Conservation (phyloP, 30 jellyfish, hydroid and myxozoan species). For the Aurelia aurita region DNA sequence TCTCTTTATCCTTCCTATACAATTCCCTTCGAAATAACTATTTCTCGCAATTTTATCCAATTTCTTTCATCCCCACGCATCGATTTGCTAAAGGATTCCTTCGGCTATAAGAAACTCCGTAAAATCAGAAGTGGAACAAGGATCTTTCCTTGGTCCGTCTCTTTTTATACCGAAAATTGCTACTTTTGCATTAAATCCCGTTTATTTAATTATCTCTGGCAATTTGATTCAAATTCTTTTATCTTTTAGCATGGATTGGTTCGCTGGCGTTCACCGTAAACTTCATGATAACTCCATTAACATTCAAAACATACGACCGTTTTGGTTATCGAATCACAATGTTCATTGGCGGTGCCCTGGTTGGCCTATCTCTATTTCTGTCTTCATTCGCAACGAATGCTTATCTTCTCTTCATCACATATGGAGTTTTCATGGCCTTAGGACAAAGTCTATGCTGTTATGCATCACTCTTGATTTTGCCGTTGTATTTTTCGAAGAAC, state of each 20-base stretch:
- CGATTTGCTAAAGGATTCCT: too few relatives aligned
- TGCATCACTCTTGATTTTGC: conserved; percentile 68
- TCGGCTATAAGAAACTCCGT: too few relatives aligned
- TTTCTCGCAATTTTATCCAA: too few relatives aligned
- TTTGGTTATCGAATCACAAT: conserved; percentile 65
- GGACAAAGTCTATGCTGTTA: conserved; percentile 71
- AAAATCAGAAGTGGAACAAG: too few relatives aligned
- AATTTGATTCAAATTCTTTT: too few relatives aligned
- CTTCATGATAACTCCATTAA: conserved; percentile 64
- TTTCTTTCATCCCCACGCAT: too few relatives aligned
- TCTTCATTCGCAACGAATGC: conserved; percentile 71
- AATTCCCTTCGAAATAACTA: too few relatives aligned
- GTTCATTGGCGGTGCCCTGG: conserved; percentile 67
- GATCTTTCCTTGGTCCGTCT: too few relatives aligned
- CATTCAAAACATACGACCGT: conserved; percentile 55
- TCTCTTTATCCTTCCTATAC: too few relatives aligned
- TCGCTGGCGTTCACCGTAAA: conserved; percentile 69
- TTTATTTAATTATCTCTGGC: too few relatives aligned
- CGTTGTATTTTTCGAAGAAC: conserved; percentile 62
- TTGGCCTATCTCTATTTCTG: conserved; percentile 61
- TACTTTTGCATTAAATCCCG: too few relatives aligned
- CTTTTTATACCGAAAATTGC: too few relatives aligned
- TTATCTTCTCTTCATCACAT: conserved; percentile 54
- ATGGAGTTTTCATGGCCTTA: conserved; percentile 67
- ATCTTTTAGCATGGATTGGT: conserved; percentile 78